phyloP scores from a whole-genome alignment of 2,113 vertebrate species.

The Asarcornis scutulata region DNA sequence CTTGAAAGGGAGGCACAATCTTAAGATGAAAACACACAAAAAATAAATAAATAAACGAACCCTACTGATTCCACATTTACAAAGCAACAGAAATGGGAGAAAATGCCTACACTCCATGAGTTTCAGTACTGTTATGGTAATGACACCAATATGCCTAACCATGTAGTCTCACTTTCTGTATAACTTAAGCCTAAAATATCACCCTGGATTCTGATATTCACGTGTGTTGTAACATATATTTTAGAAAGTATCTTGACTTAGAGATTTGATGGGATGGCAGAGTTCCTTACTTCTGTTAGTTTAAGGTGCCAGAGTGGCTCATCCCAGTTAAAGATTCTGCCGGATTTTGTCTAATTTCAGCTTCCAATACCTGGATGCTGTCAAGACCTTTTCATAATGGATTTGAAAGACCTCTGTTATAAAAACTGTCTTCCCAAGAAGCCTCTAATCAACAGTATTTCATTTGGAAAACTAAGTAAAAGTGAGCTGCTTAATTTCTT shows the following conservation, averaged over 20 bases:
- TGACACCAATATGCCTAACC: neutral
- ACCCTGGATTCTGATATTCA: neutral
- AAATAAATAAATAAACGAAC: neutral
- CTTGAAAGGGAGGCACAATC: neutral
- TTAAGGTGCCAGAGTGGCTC: neutral
- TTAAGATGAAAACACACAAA: neutral
- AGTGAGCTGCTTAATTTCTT: neutral
- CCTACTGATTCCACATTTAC: neutral
- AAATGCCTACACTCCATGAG: neutral
- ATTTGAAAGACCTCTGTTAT: neutral
- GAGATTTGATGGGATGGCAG: neutral
- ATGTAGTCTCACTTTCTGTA: neutral
- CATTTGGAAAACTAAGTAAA: neutral
- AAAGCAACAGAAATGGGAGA: neutral
- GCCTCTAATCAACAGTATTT: neutral
- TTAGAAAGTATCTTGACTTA: neutral
- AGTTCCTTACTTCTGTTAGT: neutral
- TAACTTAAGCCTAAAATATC: neutral
- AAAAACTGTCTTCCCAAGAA: neutral
- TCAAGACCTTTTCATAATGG: neutral
- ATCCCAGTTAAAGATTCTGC: neutral
- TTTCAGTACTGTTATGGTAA: neutral
- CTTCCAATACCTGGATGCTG: neutral
- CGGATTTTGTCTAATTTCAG: neutral
- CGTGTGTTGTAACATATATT: neutral